Percentiles rank a stretch among this genome's conserved stretches.
Evolutionary conservation across 2,797 vertebrate species (phyloP).

Genomic region (Peromyscus melanophrys): DNA sequence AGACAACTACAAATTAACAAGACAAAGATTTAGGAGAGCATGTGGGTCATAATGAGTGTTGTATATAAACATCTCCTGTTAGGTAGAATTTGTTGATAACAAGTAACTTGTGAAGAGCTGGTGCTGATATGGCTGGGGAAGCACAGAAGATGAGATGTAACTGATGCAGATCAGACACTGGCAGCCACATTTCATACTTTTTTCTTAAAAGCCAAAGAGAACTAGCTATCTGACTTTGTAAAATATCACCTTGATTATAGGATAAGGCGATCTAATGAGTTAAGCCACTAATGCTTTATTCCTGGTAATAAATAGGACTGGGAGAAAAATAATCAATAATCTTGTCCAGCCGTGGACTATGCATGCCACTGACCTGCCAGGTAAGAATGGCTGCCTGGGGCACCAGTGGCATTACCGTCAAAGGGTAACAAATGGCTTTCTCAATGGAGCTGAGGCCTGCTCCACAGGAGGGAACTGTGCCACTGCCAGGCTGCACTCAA

Average conservation of each 20-base stretch:
- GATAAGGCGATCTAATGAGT: not conserved
- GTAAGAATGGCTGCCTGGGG: not conserved
- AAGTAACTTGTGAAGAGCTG: not conserved
- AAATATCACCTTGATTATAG: not conserved
- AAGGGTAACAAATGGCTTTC: no score
- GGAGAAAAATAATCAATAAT: not conserved
- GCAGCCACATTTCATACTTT: not conserved
- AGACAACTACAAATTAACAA: not conserved
- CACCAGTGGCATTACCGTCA: not conserved
- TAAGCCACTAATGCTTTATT: constrained; percentile 38
- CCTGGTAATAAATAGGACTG: not conserved
- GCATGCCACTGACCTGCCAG: not conserved
- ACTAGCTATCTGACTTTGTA: not conserved
- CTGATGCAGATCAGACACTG: not conserved
- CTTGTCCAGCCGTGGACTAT: not conserved
- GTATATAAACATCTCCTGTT: not conserved
- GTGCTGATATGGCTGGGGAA: not conserved
- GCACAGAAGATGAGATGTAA: not conserved
- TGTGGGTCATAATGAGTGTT: not conserved
- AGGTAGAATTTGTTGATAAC: not conserved
- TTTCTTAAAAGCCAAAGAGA: constrained; percentile 48
- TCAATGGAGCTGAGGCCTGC: not conserved
- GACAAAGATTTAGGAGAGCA: not conserved
- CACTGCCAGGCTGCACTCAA: not conserved
- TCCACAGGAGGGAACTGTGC: not conserved